Evolutionary conservation across 2,113 vertebrate species (phyloP).

Genomic region (Zosterops hypoxanthus): DNA sequence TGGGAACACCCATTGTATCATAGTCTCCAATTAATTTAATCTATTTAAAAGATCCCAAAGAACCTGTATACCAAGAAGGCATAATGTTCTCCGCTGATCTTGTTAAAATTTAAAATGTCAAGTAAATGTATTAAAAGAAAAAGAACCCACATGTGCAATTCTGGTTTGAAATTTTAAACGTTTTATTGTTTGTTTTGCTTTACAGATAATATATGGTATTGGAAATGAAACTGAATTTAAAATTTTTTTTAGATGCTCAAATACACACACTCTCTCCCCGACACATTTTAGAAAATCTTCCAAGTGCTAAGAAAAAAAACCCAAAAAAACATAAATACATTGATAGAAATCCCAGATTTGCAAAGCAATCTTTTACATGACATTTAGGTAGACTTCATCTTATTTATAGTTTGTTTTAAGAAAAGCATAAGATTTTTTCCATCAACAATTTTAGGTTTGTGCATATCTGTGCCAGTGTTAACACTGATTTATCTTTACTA

Average conservation of each 20-base stretch:
- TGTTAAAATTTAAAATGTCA: neutral
- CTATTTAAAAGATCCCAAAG: neutral
- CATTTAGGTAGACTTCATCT: neutral
- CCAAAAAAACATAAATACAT: neutral
- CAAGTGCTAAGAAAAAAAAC: neutral
- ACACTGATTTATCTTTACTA: neutral
- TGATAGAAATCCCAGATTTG: neutral
- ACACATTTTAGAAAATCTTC: neutral
- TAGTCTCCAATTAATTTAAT: neutral
- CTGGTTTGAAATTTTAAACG: neutral
- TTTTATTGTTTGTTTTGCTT: neutral
- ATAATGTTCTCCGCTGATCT: neutral
- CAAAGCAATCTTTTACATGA: neutral
- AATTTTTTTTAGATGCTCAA: neutral
- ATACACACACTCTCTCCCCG: rapidly evolving
- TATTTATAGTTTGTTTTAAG: conserved; percentile 8
- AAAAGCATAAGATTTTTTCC: neutral
- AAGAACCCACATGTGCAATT: neutral
- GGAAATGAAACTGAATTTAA: neutral
- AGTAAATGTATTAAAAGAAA: neutral
- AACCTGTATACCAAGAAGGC: neutral
- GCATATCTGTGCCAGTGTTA: neutral
- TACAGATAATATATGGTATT: neutral
- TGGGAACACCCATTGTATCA: neutral
- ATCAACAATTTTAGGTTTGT: conserved; percentile 9